Conservation (phyloP, 1,140 invertebrate genomes). For the Euglossa dilemma region DNA sequence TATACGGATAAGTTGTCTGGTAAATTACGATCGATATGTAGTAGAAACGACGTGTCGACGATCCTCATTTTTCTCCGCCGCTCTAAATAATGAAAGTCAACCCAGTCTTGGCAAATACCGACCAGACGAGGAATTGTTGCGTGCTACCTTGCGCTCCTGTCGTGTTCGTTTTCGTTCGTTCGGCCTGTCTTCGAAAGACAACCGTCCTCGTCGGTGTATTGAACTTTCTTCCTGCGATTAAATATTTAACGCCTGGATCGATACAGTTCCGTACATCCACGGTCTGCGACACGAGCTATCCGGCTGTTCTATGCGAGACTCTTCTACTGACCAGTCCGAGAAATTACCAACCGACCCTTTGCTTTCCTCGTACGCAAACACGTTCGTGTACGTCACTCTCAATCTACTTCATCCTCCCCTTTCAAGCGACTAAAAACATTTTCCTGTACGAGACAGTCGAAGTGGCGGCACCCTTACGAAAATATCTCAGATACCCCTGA, state of each 20-base stretch:
- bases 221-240: slow-evolving; percentile 75
- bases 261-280: slow-evolving; percentile 66
- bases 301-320: slow-evolving; percentile 54
- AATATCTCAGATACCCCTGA: slow-evolving; percentile 24
- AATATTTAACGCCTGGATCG: slow-evolving; percentile 75
- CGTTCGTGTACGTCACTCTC: slow-evolving; percentile 59
- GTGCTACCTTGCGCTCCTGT: slow-evolving; percentile 51
- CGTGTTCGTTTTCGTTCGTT: slow-evolving; percentile 56
- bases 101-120: slow-evolving; percentile 49
- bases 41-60: slow-evolving; percentile 50
- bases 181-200: slow-evolving; percentile 67
- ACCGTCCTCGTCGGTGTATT: slow-evolving; percentile 69
- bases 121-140: slow-evolving; percentile 58
- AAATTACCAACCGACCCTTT: slow-evolving; percentile 59
- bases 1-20: slow-evolving; percentile 37
- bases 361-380: slow-evolving; percentile 62
- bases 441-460: slow-evolving; percentile 24
- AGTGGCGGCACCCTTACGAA: slow-evolving; percentile 6
- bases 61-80: slow-evolving; percentile 59
- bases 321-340: slow-evolving; percentile 60
- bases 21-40: slow-evolving; percentile 61
- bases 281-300: slow-evolving; percentile 45
- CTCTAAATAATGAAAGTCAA: slow-evolving; percentile 67
- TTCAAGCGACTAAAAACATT: slow-evolving; percentile 51
- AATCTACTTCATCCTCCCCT: slow-evolving; percentile 52